Evolutionary conservation across 2,888 invertebrate species (phyloP).

Genomic region (Clusia tigrina): DNA sequence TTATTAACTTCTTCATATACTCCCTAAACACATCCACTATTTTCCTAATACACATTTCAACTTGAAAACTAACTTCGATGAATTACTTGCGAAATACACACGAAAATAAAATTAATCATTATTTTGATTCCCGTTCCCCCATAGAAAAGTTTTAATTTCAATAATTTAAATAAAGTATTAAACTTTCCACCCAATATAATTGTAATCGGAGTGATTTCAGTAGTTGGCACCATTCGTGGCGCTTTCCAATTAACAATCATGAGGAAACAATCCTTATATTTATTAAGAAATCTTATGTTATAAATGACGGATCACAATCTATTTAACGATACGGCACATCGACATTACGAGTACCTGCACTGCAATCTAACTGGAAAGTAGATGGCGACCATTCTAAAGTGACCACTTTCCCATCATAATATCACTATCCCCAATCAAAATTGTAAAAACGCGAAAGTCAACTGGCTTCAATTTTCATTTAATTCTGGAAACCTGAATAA

Average conservation of each 20-base stretch:
- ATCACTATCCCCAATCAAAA: neutral
- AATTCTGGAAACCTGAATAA: neutral
- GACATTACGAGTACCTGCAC: neutral
- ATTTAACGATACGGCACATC: neutral
- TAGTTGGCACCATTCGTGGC: neutral
- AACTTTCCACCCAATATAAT: neutral
- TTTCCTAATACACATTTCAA: neutral
- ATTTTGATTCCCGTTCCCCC: neutral
- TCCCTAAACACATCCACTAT: neutral
- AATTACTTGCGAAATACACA: too few species aligned
- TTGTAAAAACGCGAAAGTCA: too few species aligned
- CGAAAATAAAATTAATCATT: neutral
- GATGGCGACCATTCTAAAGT: neutral
- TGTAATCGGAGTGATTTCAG: neutral
- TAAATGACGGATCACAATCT: neutral
- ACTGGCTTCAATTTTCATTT: too few species aligned
- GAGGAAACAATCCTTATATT: neutral
- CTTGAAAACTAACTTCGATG: neutral
- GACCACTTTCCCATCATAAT: neutral
- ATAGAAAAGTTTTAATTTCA: neutral
- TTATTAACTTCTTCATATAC: neutral
- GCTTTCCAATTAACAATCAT: neutral
- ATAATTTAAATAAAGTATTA: neutral
- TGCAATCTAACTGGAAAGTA: neutral
- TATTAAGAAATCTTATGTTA: neutral